phyloP scores from a whole-genome alignment of 2,797 vertebrate genomes.

The Acanthis flammea region DNA sequence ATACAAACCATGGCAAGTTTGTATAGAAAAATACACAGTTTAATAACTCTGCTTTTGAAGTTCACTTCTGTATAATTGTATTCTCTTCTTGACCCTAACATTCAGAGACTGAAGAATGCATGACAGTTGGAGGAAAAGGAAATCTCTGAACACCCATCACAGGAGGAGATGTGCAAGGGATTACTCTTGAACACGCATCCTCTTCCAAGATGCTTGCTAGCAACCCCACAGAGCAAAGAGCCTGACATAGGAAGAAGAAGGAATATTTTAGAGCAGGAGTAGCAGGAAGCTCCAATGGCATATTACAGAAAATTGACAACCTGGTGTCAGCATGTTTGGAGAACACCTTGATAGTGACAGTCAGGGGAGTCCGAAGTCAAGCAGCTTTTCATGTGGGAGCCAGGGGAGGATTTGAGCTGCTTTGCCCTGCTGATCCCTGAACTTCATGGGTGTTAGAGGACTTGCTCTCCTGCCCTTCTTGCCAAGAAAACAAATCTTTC shows the following conservation, averaged over 20 bases:
- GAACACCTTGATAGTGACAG: neutral
- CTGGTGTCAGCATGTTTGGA: neutral
- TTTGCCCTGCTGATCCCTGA: slow-evolving; percentile 7
- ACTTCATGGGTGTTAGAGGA: slow-evolving; percentile 15
- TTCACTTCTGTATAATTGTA: neutral
- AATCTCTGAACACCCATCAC: neutral
- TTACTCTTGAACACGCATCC: neutral
- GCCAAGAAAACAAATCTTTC: slow-evolving; percentile 12
- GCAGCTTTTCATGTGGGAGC: neutral
- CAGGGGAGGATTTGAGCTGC: neutral
- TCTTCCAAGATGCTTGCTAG: neutral
- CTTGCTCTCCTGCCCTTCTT: neutral
- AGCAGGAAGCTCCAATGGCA: neutral
- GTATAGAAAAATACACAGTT: neutral
- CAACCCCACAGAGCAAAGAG: neutral
- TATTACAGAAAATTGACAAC: neutral
- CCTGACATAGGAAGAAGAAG: neutral
- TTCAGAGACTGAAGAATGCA: neutral
- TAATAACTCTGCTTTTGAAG: neutral
- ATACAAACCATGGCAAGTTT: neutral
- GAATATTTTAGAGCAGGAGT: neutral
- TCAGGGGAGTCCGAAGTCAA: neutral
- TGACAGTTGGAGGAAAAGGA: neutral
- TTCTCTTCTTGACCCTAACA: neutral
- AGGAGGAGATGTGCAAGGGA: neutral